Evolutionary conservation across 2,797 vertebrate genomes (phyloP), one percentile per base, ranked within the genome.

Genomic region (Melanotaenia nigrans): DNA sequence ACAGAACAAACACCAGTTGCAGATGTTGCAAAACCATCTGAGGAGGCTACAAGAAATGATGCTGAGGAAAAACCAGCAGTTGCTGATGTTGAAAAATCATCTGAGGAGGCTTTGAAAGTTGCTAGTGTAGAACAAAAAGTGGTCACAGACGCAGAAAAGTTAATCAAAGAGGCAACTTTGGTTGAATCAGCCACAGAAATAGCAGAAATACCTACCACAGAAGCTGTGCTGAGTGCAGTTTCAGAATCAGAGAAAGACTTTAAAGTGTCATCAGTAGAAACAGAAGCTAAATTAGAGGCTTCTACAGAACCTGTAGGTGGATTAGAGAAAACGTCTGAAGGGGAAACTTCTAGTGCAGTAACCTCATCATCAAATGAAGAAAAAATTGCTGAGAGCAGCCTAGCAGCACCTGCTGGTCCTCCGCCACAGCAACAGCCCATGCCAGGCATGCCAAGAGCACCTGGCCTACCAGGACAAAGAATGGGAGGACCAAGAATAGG

Each of bases 401-500:
- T 42, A 56, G 5, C 83, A 47, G 79, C 82, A 69, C 64, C 79
- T 70, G 22, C 54, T 57, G 55, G 55, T 75, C 67, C 25, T 58
- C 65, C 40, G 72, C 73, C 65, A 58, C 86, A 89, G 22, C 82
- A 84, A 66, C 89, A 88, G 16, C 80, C 72, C 1, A 84, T 56
- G 9, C 79, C 78, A 25, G 72, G 71, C 30, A 79, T 83, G 67
- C 36, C 38, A 12, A 79, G 83, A 33, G 71, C 78, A 32, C 55
- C 81, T 75, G 83, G 73, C 4, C 81, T 77, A 59, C 74, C 77
- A 74, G 77, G 75, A 64, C 83, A 85, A 65, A 25, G 73, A 69
- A 82, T 88, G 66, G 91, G 64, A 40, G 62, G 73, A 61, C 84
- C 85, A 65, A 42, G 74, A 65, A 83, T 88, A 66, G 91, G 51